Evolutionary conservation across 1,140 invertebrate genomes (phyloP).

Genomic region (Leptopilina clavipes): DNA sequence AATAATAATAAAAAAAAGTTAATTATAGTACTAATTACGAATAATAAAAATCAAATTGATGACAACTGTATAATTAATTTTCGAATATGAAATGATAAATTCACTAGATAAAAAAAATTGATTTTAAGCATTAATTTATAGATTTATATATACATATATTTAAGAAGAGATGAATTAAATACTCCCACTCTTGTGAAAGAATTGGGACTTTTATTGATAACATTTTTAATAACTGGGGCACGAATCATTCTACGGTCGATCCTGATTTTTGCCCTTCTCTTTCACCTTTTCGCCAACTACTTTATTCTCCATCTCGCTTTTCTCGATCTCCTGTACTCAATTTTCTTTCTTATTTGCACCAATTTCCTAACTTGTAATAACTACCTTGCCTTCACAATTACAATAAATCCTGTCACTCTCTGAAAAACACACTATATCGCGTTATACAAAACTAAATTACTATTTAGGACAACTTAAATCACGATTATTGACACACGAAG

Average conservation of each 20-base stretch:
- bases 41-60: too few relatives aligned
- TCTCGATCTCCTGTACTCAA: background rate
- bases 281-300: constrained; percentile 2
- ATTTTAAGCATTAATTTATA: too few relatives aligned
- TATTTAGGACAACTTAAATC: too few relatives aligned
- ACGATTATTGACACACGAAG: too few relatives aligned
- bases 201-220: constrained; percentile 46
- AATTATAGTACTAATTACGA: too few relatives aligned
- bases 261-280: background rate
- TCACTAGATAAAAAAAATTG: too few relatives aligned
- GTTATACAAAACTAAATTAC: background rate
- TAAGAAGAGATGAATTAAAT: too few relatives aligned
- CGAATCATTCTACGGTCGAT: background rate
- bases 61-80: too few relatives aligned
- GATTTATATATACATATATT: too few relatives aligned
- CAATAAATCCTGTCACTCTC: background rate
- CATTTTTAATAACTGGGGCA: constrained; percentile 22
- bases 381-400: background rate
- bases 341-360: constrained; percentile 8
- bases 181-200: constrained; percentile 39
- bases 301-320: background rate
- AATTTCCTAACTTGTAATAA: background rate
- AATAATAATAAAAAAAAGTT: too few relatives aligned
- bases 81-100: too few relatives aligned
- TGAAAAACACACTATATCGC: background rate